Base-by-base conservation (phyloP, 1,140 invertebrate genomes). In the Cylas formicarius region DNA sequence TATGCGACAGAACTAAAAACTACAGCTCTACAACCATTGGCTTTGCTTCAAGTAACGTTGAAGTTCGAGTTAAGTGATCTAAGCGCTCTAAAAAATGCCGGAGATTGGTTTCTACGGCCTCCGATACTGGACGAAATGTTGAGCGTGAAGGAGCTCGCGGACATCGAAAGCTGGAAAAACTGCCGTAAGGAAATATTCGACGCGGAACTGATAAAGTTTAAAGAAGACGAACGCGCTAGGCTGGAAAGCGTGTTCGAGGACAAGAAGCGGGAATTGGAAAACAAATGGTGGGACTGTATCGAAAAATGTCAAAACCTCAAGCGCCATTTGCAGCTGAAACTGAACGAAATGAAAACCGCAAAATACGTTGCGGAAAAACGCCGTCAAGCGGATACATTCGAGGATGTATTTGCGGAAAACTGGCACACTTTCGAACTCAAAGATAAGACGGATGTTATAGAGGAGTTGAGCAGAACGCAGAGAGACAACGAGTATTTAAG, bases 121-220 rank as follows among this genome's bases (percentile, higher is more conserved):
- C 62, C 65, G 14, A 66, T 71, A 42, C 46, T 72, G 8, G 65
- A 73, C 38, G 69, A 73, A 20, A 60, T 61, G 44, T 59, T 73
- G 32, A 63, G 62, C 1, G 64, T 72, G 16, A 71, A 71, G 63
- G 72, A 72, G 48, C 62, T 73, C 10, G 59, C 68, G 16, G 71
- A 75, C 37, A 59, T 75, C 3, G 69, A 74, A 57, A 66, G 63
- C 2, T 75, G 73, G 73, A 74, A 73, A 53, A 67, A 71, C 48
- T 55, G 53, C 18, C 67, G 73, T 44, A 68, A 70, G 38, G 65
- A 69, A 51, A 57, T 69, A 43, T 75, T 74, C 50, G 58, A 67
- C 67, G 34, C 52, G 8, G 67, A 70, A 53, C 21, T 74, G 4
- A 44, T 61, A 11, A 57, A 67, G 6, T 35, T 73, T 1, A 56